Conservation (phyloP, 2,888 invertebrate species). For the Nematopogon swammerdamellus region DNA sequence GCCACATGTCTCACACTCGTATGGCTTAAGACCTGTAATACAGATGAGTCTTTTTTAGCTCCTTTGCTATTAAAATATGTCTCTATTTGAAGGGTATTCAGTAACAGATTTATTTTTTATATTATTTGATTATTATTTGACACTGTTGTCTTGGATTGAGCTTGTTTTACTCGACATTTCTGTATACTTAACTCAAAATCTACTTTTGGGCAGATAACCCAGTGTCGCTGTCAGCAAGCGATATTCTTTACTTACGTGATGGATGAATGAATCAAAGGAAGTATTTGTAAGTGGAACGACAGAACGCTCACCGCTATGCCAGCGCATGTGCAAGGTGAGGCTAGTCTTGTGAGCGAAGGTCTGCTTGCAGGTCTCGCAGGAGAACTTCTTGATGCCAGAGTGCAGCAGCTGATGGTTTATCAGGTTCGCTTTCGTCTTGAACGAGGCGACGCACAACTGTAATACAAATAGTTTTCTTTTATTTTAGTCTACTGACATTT, state of each 20-base stretch:
- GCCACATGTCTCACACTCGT: conserved; percentile 62
- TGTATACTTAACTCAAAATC: too few species aligned
- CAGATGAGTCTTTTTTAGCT: conserved; percentile 6
- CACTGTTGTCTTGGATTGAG: too few species aligned
- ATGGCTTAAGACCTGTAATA: conserved; percentile 58
- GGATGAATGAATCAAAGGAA: too few species aligned
- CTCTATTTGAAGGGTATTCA: background rate
- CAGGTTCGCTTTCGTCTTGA: conserved; percentile 71
- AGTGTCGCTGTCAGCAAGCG: too few species aligned
- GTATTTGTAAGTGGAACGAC: too few species aligned
- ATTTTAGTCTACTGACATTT: too few species aligned
- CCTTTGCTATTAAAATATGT: background rate
- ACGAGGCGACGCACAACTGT: conserved; percentile 54
- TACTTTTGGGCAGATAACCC: too few species aligned
- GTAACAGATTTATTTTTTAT: background rate
- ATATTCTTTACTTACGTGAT: too few species aligned
- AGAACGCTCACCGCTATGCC: conserved; percentile 57
- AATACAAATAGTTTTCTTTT: too few species aligned
- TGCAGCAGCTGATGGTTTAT: conserved; percentile 71
- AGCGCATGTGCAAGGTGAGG: conserved; percentile 68
- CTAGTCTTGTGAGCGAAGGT: conserved; percentile 76
- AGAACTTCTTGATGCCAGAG: conserved; percentile 66
- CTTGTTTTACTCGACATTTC: too few species aligned
- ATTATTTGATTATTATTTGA: conserved; percentile 1
- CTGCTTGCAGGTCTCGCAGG: conserved; percentile 69